Evolutionary conservation across 1,140 invertebrate species (phyloP), one percentile per base, ranked within the genome.

Genomic region (Leptopilina clavipes): DNA sequence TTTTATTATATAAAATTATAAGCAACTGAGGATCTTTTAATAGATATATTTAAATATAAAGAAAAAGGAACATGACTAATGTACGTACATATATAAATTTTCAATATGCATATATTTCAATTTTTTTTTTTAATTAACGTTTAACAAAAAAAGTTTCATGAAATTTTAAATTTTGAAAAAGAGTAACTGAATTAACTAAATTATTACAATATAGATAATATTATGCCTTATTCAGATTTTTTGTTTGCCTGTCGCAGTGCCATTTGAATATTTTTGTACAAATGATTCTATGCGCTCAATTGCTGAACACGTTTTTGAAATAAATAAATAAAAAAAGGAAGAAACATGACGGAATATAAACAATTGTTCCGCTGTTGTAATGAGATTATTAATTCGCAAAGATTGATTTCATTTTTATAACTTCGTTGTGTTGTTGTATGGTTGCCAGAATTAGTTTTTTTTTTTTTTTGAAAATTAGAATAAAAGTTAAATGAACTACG

Each of bases 191-290:
- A 31, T 31, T 31, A 31, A 31, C 25, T 31, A 31, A 31, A 31
- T 3, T 31, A 31, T 31, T 31, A 40, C 7, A 40, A 40, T 9
- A 7, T 40, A 40, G 25, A 31, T 31, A 40, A 40, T n/a, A 52
- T 52, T 7, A 44, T 44, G 43, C 14, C 45, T 52, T 14, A 14
- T 37, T 65, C 5, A 25, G 12, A 65, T 65, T 31, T 31, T 22
- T n/a, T n/a, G n/a, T 65, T 37, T 31, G 22, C 59, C 59, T 65
- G 59, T 65, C 59, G 59, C 59, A 65, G 59, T 65, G 59, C 59
- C 59, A 65, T 65, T 65, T 48, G 45, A 48, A 25, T 65, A 65
- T 65, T 65, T 65, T 31, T 40, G 25, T 65, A 65, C 59, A 65
- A 65, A 65, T 37, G 19, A 65, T 65, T 65, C 59, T 22, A 65